A percentile compares a stretch with the other conserved stretches of the same genome.
These are phyloP conservation scores for Sitta europaea DNA, from an alignment of 2,113 vertebrate genomes.

Conservation along the genomic window DNA sequence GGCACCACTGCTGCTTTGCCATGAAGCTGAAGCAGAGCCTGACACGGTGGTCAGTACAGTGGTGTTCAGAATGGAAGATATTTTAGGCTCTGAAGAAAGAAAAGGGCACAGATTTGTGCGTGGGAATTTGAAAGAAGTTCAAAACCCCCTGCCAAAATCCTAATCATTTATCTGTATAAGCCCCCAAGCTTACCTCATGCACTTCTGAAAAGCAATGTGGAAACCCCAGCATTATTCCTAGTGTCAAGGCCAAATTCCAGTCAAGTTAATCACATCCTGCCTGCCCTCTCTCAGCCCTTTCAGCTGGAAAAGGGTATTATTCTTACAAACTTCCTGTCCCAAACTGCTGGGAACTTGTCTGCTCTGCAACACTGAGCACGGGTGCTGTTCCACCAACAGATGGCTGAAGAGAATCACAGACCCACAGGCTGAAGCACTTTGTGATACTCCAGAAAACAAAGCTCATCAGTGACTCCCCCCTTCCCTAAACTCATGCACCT, in stretches of 20 bases:
- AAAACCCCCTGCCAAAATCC: background rate
- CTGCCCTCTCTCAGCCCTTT: conserved; percentile 3
- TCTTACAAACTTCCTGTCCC: background rate
- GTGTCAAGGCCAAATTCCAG: conserved; percentile 31
- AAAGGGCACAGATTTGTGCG: background rate
- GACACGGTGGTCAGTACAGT: background rate
- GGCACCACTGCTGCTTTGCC: background rate
- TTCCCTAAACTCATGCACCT: background rate
- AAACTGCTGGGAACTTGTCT: background rate
- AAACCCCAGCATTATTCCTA: background rate
- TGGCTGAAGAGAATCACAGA: background rate
- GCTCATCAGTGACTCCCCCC: background rate
- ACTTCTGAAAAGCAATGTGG: background rate
- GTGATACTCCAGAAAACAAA: background rate
- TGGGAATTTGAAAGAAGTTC: background rate
- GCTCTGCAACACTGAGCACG: background rate
- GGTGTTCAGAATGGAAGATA: background rate
- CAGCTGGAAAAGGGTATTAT: background rate
- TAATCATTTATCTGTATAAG: background rate
- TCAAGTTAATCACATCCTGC: conserved; percentile 47
- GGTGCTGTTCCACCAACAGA: conserved; percentile 14
- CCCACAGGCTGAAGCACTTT: background rate
- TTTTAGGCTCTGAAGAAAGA: background rate
- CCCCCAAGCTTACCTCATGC: background rate
- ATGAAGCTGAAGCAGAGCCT: background rate